Percentiles rank a stretch among this genome's conserved stretches.
phyloP scores from a whole-genome alignment of 2,113 vertebrate species.

The Mustela lutreola region DNA sequence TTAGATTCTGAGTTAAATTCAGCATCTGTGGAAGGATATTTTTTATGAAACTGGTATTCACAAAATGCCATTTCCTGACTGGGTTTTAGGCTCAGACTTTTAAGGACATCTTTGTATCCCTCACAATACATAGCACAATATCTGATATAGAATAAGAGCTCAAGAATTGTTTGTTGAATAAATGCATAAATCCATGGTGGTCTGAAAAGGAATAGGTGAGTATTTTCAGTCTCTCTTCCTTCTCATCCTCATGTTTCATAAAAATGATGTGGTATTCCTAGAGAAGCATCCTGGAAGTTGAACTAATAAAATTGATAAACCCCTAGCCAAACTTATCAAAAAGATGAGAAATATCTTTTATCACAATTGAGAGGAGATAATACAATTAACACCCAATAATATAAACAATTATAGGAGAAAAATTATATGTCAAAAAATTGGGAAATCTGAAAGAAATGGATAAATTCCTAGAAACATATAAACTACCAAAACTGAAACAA shows the following conservation, averaged over 20 bases:
- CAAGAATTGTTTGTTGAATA: background rate
- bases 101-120: background rate
- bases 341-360: too few species aligned
- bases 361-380: too few species aligned
- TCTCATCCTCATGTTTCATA: background rate
- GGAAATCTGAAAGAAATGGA: too few species aligned
- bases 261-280: background rate
- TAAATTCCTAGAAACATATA: too few species aligned
- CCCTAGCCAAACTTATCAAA: background rate
- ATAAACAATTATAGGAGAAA: too few species aligned
- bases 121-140: background rate
- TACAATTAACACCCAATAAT: too few species aligned
- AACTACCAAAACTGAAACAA: too few species aligned
- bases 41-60: background rate
- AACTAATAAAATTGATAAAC: background rate
- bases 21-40: background rate
- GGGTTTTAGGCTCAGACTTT: background rate
- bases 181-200: background rate
- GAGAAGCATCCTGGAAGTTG: background rate
- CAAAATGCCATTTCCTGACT: background rate
- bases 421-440: too few species aligned
- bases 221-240: background rate
- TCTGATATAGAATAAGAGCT: background rate
- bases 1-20: background rate
- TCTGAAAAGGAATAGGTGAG: background rate